phyloP scores from a whole-genome alignment of 2,888 invertebrate genomes.

The Galeopsomyia nigrocyanea region DNA sequence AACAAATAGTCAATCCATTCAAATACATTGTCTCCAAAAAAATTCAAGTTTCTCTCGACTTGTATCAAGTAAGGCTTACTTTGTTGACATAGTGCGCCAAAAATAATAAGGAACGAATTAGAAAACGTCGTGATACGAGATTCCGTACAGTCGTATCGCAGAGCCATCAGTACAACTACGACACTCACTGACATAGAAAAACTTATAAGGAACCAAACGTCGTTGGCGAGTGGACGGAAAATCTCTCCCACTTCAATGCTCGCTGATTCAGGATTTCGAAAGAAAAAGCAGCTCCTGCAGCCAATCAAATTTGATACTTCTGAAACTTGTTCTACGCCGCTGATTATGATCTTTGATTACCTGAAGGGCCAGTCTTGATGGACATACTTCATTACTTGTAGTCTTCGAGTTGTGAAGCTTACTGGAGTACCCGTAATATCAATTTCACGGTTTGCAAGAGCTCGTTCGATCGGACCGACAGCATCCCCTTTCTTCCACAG shows the following conservation, averaged over 20 bases:
- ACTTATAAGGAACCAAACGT: conserved; percentile 52
- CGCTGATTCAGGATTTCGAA: conserved; percentile 52
- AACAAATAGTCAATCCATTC: not conserved
- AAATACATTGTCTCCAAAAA: too few species aligned
- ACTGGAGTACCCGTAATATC: conserved; percentile 37
- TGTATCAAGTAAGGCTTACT: conserved; percentile 44
- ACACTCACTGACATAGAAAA: conserved; percentile 41
- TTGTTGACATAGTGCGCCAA: conserved; percentile 58
- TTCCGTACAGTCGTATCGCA: conserved; percentile 48
- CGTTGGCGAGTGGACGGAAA: conserved; percentile 51
- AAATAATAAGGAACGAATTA: conserved; percentile 48
- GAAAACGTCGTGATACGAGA: conserved; percentile 32
- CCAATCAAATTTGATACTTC: not conserved
- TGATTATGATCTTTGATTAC: not conserved
- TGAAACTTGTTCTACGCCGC: too few species aligned
- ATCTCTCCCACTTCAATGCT: conserved; percentile 51
- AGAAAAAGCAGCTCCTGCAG: conserved; percentile 57
- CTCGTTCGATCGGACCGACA: conserved; percentile 46
- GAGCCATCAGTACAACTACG: conserved; percentile 24
- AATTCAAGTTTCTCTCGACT: too few species aligned
- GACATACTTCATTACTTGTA: conserved; percentile 3
- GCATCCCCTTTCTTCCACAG: conserved; percentile 39
- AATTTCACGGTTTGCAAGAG: conserved; percentile 12
- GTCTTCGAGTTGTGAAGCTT: conserved; percentile 10
- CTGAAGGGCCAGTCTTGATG: conserved; percentile 45